A percentile compares a stretch with the other conserved stretches of the same genome.
These are phyloP conservation scores for Cylloceria caligata DNA, from an alignment of 2,888 invertebrate species.

Conservation along the genomic window DNA sequence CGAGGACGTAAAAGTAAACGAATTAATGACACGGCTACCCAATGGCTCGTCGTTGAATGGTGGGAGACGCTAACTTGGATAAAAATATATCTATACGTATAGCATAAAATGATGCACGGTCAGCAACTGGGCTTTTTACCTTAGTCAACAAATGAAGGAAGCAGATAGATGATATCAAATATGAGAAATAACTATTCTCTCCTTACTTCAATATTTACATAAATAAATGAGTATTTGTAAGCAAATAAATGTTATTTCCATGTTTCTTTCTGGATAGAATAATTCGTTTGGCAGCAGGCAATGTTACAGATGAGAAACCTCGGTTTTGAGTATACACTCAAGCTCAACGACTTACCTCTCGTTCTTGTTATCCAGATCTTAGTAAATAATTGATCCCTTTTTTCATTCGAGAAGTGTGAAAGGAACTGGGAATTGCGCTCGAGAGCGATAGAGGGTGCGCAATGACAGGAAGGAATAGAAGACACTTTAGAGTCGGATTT, in stretches of 20 bases:
- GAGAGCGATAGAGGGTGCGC: constrained; percentile 44
- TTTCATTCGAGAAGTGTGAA: constrained; percentile 29
- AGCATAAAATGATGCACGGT: no score
- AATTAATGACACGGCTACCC: no score
- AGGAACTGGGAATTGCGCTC: constrained; percentile 46
- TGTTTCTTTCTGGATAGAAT: neutral
- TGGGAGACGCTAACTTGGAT: no score
- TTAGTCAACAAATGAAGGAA: neutral
- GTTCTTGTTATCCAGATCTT: constrained; percentile 48
- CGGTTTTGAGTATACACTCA: constrained; percentile 11
- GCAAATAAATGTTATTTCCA: neutral
- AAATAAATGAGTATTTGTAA: neutral
- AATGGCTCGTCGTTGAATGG: no score
- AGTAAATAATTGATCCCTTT: constrained; percentile 59
- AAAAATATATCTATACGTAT: no score
- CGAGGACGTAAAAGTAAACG: no score
- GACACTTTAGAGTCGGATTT: constrained; percentile 66
- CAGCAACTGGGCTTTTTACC: no score
- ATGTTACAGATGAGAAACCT: neutral
- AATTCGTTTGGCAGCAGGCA: neutral
- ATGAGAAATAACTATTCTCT: neutral
- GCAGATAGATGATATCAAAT: neutral
- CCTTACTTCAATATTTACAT: neutral
- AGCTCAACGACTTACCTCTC: constrained; percentile 25
- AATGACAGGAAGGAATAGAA: constrained; percentile 53